These are phyloP conservation scores for Aldrovandia affinis DNA, from an alignment of 2,797 vertebrate genomes.

Conservation along the genomic window DNA sequence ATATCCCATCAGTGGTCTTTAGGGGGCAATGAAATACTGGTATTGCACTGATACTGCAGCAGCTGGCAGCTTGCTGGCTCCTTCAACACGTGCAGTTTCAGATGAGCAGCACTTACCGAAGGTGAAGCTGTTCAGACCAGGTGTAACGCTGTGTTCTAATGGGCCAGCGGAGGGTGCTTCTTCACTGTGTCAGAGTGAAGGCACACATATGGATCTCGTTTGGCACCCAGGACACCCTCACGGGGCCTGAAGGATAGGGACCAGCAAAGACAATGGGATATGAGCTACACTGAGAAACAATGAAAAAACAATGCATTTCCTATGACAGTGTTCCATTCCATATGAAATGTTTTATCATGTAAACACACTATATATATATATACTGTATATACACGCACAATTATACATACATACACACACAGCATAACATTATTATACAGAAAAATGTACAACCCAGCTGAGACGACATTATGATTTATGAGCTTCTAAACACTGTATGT, in stretches of 20 bases:
- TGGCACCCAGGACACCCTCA: no score
- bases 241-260: no score
- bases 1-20: background rate
- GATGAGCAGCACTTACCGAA: background rate
- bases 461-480: background rate
- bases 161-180: conserved; percentile 26
- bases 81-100: background rate
- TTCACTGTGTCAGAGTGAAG: background rate
- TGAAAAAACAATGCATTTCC: no score
- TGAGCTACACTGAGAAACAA: no score
- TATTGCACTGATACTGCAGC: background rate
- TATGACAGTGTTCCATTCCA: no score
- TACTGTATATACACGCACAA: no score
- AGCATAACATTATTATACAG: background rate
- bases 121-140: background rate
- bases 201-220: no score
- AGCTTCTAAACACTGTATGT: background rate
- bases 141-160: background rate
- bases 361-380: no score
- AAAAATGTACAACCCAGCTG: background rate
- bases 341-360: no score
- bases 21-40: background rate
- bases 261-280: no score
- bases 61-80: background rate
- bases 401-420: no score